These are phyloP conservation scores for Sepioteuthis lessoniana DNA, from an alignment of 2,888 invertebrate genomes.

Conservation along the genomic window DNA sequence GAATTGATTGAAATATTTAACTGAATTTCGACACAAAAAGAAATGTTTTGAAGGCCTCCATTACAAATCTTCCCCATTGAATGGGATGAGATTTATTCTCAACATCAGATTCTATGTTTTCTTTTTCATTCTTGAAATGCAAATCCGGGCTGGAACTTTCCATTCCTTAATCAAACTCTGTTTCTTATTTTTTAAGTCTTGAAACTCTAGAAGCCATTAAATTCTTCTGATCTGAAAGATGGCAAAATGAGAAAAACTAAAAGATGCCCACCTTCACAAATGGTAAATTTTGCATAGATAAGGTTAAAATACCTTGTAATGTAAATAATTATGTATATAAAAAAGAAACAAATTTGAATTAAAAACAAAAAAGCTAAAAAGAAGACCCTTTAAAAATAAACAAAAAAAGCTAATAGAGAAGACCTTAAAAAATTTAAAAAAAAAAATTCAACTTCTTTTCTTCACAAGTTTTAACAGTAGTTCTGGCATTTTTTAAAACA, in stretches of 20 bases:
- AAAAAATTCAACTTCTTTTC: not conserved
- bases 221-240: not conserved
- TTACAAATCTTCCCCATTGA: not conserved
- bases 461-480: not conserved
- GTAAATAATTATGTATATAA: not conserved
- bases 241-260: not conserved
- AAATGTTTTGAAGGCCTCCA: not conserved
- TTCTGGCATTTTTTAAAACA: not conserved
- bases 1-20: not conserved
- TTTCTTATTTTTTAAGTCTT: conserved; percentile 13
- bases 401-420: not conserved
- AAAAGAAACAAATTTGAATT: no score
- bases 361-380: not conserved
- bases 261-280: not conserved
- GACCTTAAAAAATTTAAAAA: not conserved
- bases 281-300: conserved; percentile 16
- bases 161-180: not conserved
- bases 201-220: not conserved
- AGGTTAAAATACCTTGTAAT: not conserved
- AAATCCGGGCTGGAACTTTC: not conserved
- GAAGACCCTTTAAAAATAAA: not conserved
- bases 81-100: not conserved
- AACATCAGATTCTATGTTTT: not conserved
- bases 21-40: not conserved
- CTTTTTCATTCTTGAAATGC: not conserved